These are phyloP conservation scores for Oreocharis arfaki DNA, from an alignment of 2,113 vertebrate species.

Conservation along the genomic window DNA sequence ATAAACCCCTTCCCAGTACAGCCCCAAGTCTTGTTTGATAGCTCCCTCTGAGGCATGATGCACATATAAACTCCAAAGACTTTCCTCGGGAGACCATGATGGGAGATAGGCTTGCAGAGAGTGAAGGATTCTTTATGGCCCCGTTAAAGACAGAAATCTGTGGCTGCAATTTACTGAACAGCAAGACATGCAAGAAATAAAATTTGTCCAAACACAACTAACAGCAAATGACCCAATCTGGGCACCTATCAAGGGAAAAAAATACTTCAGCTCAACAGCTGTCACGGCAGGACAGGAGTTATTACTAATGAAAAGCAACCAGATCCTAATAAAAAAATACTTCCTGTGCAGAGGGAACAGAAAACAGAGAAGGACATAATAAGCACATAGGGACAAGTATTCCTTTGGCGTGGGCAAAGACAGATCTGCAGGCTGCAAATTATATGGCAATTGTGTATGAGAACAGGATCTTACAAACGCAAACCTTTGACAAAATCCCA, in stretches of 20 bases:
- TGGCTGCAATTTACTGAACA: slow-evolving; percentile 35
- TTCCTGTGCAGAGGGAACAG: background rate
- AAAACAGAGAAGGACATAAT: background rate
- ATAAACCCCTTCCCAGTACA: slow-evolving; percentile 21
- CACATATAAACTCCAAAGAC: slow-evolving; percentile 18
- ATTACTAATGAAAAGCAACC: slow-evolving; percentile 21
- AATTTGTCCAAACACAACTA: slow-evolving; percentile 26
- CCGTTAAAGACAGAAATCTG: slow-evolving; percentile 26
- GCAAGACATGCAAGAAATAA: slow-evolving; percentile 46
- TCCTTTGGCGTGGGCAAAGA: background rate
- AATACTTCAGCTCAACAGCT: slow-evolving; percentile 7
- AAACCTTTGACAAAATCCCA: background rate
- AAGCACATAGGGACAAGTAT: background rate
- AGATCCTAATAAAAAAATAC: background rate
- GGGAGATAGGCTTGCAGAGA: background rate
- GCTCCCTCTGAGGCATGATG: slow-evolving; percentile 7
- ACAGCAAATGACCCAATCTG: slow-evolving; percentile 19
- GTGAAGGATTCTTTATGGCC: slow-evolving; percentile 40
- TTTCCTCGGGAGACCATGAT: slow-evolving; percentile 2
- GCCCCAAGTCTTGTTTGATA: slow-evolving; percentile 2
- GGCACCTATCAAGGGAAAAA: slow-evolving; percentile 8
- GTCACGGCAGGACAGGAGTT: background rate
- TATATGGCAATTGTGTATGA: background rate
- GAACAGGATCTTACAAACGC: background rate
- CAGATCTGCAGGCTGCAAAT: background rate